Conservation (phyloP, 1,140 invertebrate species). For the Aphidius ervi region DNA sequence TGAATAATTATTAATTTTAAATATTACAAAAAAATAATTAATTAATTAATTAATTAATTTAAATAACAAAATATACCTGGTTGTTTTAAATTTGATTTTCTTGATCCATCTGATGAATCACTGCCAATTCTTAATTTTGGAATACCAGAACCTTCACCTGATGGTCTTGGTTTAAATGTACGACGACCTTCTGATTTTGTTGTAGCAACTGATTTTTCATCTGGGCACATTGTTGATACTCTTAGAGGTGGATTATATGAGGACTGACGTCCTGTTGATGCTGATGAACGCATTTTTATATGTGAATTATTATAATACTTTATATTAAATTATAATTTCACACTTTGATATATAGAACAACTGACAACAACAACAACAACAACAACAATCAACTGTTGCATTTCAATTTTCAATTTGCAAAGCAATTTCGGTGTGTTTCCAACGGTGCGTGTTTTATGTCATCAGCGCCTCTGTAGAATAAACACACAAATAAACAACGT, state of each 20-base stretch:
- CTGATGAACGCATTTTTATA: conserved; percentile 3
- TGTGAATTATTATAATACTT: neutral
- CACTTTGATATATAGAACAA: no score
- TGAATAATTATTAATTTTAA: conserved; percentile 13
- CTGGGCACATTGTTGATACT: conserved; percentile 29
- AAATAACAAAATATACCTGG: conserved; percentile 24
- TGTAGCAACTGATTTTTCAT: conserved; percentile 28
- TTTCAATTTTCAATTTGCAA: no score
- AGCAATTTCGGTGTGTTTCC: no score
- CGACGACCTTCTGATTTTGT: conserved; percentile 24
- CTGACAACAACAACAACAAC: no score
- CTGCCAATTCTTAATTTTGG: conserved; percentile 35
- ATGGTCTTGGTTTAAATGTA: conserved; percentile 25
- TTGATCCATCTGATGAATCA: conserved; percentile 32
- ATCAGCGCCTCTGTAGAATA: no score
- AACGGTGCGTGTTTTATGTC: no score
- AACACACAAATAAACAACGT: no score
- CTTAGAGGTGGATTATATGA: conserved; percentile 32
- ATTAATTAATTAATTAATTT: conserved; percentile 13
- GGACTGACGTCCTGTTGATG: conserved; percentile 30
- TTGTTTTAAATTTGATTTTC: conserved; percentile 28
- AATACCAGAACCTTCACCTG: conserved; percentile 33
- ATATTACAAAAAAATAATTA: neutral
- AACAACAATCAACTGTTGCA: no score
- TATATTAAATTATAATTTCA: conserved; percentile 5